Conservation (phyloP, 1,140 invertebrate genomes). For the Papilio xuthus region DNA sequence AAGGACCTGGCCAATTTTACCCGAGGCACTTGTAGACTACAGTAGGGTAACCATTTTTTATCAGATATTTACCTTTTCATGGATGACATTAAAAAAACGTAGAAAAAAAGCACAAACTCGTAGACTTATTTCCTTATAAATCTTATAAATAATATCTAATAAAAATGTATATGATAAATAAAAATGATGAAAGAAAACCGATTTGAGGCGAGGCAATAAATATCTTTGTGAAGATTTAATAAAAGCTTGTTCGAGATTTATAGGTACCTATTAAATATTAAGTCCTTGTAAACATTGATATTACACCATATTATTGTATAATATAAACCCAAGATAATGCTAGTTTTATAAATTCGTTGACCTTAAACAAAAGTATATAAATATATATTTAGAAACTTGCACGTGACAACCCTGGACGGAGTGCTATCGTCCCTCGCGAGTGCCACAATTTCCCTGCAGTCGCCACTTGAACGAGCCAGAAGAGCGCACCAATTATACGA, state of each 20-base stretch:
- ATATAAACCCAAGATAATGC: no score
- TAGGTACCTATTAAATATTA: no score
- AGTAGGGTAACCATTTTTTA: slow-evolving; percentile 36
- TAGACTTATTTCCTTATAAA: no score
- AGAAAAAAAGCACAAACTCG: no score
- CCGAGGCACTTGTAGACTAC: slow-evolving; percentile 45
- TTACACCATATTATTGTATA: no score
- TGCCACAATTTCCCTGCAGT: slow-evolving; percentile 61
- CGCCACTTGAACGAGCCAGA: slow-evolving; percentile 43
- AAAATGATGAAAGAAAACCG: no score
- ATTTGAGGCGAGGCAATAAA: no score
- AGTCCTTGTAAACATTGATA: no score
- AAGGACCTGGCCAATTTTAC: slow-evolving; percentile 62
- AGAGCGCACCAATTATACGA: slow-evolving; percentile 65
- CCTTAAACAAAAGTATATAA: slow-evolving; percentile 3
- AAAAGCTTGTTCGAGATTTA: no score
- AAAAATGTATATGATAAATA: no score
- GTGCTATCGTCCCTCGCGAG: slow-evolving; percentile 51
- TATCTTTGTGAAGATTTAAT: no score
- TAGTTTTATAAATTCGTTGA: not conserved
- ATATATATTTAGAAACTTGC: slow-evolving; percentile 18
- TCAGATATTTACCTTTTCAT: not conserved
- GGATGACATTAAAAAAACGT: not conserved
- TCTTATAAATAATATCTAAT: no score
- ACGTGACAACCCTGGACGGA: slow-evolving; percentile 35